phyloP scores from a whole-genome alignment of 2,888 invertebrate genomes.

The Agrotis puta region DNA sequence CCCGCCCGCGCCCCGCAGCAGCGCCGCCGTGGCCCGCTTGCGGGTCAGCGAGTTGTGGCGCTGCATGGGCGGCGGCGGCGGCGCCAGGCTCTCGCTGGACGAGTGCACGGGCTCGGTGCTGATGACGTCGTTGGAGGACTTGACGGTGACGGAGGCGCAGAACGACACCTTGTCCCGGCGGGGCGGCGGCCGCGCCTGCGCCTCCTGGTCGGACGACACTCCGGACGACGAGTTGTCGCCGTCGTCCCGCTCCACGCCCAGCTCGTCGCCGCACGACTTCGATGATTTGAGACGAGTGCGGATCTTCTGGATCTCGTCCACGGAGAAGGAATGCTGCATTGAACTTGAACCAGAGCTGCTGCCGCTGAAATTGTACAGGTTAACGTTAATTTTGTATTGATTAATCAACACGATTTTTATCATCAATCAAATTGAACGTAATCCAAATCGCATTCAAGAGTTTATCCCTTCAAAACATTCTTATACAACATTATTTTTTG shows the following conservation, averaged over 20 bases:
- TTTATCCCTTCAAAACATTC: too few species aligned
- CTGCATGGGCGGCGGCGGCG: slow-evolving; percentile 87
- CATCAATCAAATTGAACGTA: neutral
- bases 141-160: slow-evolving; percentile 88
- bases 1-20: slow-evolving; percentile 82
- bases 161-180: slow-evolving; percentile 88
- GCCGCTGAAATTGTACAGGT: slow-evolving; percentile 88
- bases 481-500: too few species aligned
- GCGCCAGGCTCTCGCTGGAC: slow-evolving; percentile 86
- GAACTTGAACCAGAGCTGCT: slow-evolving; percentile 94
- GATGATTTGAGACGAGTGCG: slow-evolving; percentile 96
- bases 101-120: slow-evolving; percentile 90
- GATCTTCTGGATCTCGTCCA: slow-evolving; percentile 97
- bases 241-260: slow-evolving; percentile 93
- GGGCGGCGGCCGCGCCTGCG: slow-evolving; percentile 79
- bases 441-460: neutral
- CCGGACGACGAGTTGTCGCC: slow-evolving; percentile 97
- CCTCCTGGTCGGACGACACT: slow-evolving; percentile 96
- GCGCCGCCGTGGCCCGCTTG: slow-evolving; percentile 91
- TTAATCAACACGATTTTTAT: too few species aligned
- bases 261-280: slow-evolving; percentile 96
- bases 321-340: slow-evolving; percentile 96
- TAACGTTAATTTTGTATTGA: too few species aligned
- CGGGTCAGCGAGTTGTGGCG: slow-evolving; percentile 92
- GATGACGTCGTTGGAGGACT: slow-evolving; percentile 89